Evolutionary conservation across 1,140 invertebrate genomes (phyloP).

Genomic region (Stegodyphus mimosarum): DNA sequence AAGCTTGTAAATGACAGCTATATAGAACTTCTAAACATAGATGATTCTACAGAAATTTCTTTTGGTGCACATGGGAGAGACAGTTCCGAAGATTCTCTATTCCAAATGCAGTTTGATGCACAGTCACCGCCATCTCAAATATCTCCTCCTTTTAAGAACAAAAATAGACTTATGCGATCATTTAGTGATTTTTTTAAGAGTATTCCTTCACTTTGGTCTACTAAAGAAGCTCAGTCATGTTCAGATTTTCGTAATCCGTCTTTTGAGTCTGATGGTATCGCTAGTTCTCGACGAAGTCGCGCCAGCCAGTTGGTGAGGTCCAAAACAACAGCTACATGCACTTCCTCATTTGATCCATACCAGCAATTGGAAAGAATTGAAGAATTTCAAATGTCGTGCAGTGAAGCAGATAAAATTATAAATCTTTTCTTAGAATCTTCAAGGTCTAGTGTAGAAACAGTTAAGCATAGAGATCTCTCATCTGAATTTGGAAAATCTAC

Average conservation of each 20-base stretch:
- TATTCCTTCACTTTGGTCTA: constrained; percentile 4
- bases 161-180: constrained; percentile 5
- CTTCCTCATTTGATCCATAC: not conserved
- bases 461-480: not conserved
- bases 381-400: constrained; percentile 14
- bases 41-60: not conserved
- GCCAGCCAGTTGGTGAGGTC: not conserved
- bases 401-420: constrained; percentile 24
- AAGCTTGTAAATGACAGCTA: not conserved
- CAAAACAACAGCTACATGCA: constrained; percentile 34
- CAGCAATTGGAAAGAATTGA: not conserved
- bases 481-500: not conserved
- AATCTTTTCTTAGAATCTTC: constrained; percentile 20
- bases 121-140: not conserved
- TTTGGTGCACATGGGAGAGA: not conserved
- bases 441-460: not conserved
- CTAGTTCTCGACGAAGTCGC: not conserved
- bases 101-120: not conserved
- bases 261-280: not conserved
- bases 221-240: constrained; percentile 5
- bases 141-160: not conserved
- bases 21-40: constrained; percentile 9
- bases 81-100: not conserved
- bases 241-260: not conserved
- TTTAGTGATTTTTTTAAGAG: constrained; percentile 28